Base-by-base conservation (phyloP, 2,888 invertebrate genomes). In the Sceliomorpha sp. region DNA sequence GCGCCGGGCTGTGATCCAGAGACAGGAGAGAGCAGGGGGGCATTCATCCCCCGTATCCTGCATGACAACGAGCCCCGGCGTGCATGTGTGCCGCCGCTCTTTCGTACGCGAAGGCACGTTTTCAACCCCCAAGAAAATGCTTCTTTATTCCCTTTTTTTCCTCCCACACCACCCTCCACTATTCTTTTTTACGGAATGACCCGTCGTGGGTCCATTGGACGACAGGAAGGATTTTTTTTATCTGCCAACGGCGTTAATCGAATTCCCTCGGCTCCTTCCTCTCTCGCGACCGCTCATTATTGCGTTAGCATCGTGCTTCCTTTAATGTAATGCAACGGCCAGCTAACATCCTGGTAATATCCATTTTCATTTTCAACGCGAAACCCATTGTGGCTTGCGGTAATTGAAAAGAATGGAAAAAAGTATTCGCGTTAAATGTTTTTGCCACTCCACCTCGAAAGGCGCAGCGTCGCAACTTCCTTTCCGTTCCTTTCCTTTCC, bases 11-110 rank as follows among this genome's bases (percentile, higher is more conserved):
- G 79, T 80, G 79, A 80, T 83, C 82, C 79, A 75, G 74, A 73
- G 75, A 71, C 73, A 72, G 71, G 66, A 37, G 44, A 47, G 45
- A 27, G 13, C 31, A 36, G 31, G 10, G 24, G 56, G 42, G 68
- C 62, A 63, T 80, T 81, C 82, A 82, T 81, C 82, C 83, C 83
- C 74, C 72, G 81, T 76, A 80, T 81, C 81, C 82, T 84, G 85
- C 84, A 85, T 84, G 81, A 84, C 85, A 84, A 84, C 83, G 82
- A 85, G 73, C 70, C 59, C 55, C 31, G n/a, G 13, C n/a, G 6
- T 15, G 36, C 8, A 24, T 27, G 58, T 50, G 34, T 56, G 34
- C 39, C 2, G 34, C 39, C 2, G 24, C 1, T 12, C 39, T 44
- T 56, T 20, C 20, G 48, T 53, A 50, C 53, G 58, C 29, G 55